These are phyloP conservation scores for Andrena cerasifolii DNA, from an alignment of 1,140 invertebrate genomes.

Conservation along the genomic window DNA sequence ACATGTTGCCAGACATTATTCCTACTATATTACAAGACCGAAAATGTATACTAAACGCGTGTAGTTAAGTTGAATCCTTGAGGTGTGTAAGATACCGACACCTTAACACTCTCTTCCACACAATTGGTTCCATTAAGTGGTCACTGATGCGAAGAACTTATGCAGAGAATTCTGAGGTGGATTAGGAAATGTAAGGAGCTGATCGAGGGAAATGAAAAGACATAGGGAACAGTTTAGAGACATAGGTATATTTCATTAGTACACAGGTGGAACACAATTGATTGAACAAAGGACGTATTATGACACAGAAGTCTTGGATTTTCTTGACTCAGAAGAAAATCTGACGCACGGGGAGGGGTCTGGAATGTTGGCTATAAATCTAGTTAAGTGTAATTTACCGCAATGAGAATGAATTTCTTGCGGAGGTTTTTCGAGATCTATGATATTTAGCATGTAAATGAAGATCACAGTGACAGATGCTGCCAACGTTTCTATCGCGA, in stretches of 20 bases:
- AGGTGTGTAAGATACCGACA: neutral
- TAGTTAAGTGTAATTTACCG: slow-evolving; percentile 8
- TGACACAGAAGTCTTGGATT: slow-evolving; percentile 25
- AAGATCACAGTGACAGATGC: no score
- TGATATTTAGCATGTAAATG: neutral
- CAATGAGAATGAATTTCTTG: slow-evolving; percentile 2
- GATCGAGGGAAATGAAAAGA: neutral
- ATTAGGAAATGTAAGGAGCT: neutral
- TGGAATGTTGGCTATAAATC: slow-evolving; percentile 3
- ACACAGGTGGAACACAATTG: neutral
- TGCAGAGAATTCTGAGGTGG: no score
- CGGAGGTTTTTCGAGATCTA: neutral
- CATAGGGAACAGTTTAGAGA: neutral
- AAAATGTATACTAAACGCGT: slow-evolving; percentile 1
- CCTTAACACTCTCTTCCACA: neutral
- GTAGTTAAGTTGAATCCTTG: neutral
- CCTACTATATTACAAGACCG: neutral
- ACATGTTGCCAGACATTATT: slow-evolving; percentile 24
- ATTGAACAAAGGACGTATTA: neutral
- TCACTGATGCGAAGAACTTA: neutral
- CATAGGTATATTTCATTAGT: neutral
- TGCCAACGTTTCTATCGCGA: neutral
- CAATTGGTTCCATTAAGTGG: neutral
- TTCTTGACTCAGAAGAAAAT: slow-evolving; percentile 34
- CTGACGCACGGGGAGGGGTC: neutral